phyloP scores from a whole-genome alignment of 92 coral and sea anemone species.

The Epizoanthus illoricatus region DNA sequence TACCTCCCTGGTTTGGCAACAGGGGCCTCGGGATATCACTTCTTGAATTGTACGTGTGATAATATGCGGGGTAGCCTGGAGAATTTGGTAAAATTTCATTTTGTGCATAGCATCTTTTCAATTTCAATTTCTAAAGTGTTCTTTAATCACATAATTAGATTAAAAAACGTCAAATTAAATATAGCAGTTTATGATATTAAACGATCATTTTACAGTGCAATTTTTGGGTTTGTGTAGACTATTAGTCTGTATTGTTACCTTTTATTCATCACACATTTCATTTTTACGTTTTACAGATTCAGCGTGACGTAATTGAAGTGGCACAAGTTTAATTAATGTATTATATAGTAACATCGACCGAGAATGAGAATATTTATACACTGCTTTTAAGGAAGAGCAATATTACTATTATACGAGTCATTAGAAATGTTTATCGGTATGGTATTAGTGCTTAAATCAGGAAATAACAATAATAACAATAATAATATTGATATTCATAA shows the following conservation, averaged over 20 bases:
- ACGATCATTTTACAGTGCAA: too few relatives aligned
- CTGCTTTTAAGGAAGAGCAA: background rate
- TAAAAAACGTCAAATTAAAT: too few relatives aligned
- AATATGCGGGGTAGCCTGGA: background rate
- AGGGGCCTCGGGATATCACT: background rate
- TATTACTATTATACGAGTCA: background rate
- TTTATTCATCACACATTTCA: too few relatives aligned
- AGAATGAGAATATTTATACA: slow-evolving; percentile 34
- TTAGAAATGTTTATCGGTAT: background rate
- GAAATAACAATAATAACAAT: background rate
- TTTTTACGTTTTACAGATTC: too few relatives aligned
- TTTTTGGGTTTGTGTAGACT: too few relatives aligned
- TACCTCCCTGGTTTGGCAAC: background rate
- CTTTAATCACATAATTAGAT: too few relatives aligned
- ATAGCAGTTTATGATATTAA: too few relatives aligned
- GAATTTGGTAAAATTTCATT: background rate
- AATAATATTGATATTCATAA: background rate
- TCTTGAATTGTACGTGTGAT: background rate
- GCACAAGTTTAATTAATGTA: too few relatives aligned
- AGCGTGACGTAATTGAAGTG: too few relatives aligned
- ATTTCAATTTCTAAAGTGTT: too few relatives aligned
- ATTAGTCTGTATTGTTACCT: too few relatives aligned
- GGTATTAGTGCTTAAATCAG: background rate
- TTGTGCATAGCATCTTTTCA: too few relatives aligned
- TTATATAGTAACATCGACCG: slow-evolving; percentile 16